A percentile compares a stretch with the other conserved stretches of the same genome.
Evolutionary conservation across 2,113 vertebrate species (phyloP).

Genomic region (Charina bottae): DNA sequence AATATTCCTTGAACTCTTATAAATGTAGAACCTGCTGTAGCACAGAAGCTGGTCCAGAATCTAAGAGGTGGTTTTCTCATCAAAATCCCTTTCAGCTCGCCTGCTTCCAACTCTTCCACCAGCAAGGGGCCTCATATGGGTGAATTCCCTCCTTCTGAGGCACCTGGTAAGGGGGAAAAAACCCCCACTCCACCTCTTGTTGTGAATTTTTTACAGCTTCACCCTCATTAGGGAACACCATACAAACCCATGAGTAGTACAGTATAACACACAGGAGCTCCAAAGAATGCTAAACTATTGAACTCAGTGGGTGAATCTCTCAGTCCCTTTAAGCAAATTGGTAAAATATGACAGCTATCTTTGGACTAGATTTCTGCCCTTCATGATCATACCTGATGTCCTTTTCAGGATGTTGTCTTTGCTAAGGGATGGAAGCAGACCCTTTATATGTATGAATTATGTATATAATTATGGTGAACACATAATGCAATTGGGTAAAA

Average conservation of each 20-base stretch:
- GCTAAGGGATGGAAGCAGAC: background rate
- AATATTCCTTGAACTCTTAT: background rate
- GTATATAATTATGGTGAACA: background rate
- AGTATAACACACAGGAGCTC: background rate
- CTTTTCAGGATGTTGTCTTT: fast-evolving
- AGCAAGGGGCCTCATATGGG: background rate
- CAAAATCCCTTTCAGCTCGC: background rate
- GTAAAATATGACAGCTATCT: background rate
- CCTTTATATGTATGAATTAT: background rate
- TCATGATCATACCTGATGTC: background rate
- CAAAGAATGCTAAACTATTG: background rate
- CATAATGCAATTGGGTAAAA: background rate
- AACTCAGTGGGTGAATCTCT: background rate
- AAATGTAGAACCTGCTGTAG: background rate
- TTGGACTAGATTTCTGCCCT: background rate
- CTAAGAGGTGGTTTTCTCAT: background rate
- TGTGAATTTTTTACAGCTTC: background rate
- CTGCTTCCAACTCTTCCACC: background rate
- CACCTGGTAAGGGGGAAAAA: background rate
- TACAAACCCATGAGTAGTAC: background rate
- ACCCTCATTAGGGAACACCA: background rate
- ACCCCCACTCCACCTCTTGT: background rate
- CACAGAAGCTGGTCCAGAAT: background rate
- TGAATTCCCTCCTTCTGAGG: background rate
- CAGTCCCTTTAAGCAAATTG: background rate